Percentiles rank a stretch among this genome's conserved stretches.
Evolutionary conservation across 2,797 vertebrate species (phyloP).

Genomic region (Tenualosa thibaudeaui): DNA sequence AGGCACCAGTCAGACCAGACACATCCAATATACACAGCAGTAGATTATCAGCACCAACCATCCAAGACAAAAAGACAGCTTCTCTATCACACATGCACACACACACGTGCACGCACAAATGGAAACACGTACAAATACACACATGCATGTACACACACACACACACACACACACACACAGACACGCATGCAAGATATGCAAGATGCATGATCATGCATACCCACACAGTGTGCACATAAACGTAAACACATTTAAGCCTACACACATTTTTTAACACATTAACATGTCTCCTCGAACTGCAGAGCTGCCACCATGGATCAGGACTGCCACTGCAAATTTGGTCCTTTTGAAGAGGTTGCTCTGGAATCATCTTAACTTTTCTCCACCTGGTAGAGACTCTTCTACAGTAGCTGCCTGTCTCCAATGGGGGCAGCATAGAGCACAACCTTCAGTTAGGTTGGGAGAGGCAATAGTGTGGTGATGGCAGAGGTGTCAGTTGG

Average conservation of each 20-base stretch:
- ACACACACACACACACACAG: slow-evolving; percentile 27
- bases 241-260: not conserved
- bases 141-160: not conserved
- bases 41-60: slow-evolving; percentile 67
- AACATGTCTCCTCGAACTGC: not conserved
- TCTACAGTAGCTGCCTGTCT: slow-evolving; percentile 23
- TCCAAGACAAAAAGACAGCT: slow-evolving; percentile 51
- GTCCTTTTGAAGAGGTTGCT: too few relatives aligned
- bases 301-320: not conserved
- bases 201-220: not conserved
- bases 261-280: slow-evolving; percentile 17
- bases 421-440: not conserved
- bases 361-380: too few relatives aligned
- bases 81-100: slow-evolving; percentile 15
- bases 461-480: not conserved
- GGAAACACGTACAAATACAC: not conserved
- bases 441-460: not conserved
- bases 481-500: not conserved
- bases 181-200: slow-evolving; percentile 18
- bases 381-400: not conserved
- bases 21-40: slow-evolving; percentile 72
- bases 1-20: slow-evolving; percentile 65
- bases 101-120: not conserved
- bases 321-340: too few relatives aligned
- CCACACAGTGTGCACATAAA: not conserved